phyloP scores from a whole-genome alignment of 2,113 vertebrate genomes.

The Sardina pilchardus region DNA sequence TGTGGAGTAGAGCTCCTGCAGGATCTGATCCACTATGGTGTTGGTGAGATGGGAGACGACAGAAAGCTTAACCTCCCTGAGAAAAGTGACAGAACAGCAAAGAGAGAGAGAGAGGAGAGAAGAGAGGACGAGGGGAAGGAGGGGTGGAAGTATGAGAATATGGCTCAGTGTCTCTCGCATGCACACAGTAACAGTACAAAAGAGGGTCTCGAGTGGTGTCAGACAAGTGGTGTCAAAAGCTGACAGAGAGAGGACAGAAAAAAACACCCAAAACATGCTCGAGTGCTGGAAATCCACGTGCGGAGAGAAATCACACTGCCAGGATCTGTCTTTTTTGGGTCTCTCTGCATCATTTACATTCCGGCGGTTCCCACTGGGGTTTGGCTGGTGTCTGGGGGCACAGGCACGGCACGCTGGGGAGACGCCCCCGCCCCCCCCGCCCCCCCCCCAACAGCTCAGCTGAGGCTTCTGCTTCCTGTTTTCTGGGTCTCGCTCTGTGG shows the following conservation, averaged over 20 bases:
- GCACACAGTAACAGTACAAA: background rate
- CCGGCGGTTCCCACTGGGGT: background rate
- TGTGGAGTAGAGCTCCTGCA: slow-evolving; percentile 83
- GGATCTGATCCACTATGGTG: slow-evolving; percentile 87
- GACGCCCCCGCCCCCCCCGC: background rate
- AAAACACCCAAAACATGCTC: background rate
- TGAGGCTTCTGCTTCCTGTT: background rate
- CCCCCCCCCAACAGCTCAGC: background rate
- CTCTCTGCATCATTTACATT: background rate
- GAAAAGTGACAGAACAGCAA: slow-evolving; percentile 17
- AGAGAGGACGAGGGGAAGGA: background rate
- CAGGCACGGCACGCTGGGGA: background rate
- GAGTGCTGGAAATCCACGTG: background rate
- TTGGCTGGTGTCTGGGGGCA: background rate
- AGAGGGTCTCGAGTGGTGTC: background rate
- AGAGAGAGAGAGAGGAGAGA: slow-evolving; percentile 34
- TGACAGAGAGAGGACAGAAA: background rate
- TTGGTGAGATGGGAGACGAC: slow-evolving; percentile 90
- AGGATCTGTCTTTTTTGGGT: background rate
- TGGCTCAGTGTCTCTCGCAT: background rate
- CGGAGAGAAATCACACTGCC: background rate
- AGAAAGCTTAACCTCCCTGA: slow-evolving; percentile 86
- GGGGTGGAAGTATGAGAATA: background rate
- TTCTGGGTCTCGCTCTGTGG: background rate
- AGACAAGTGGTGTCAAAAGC: background rate